Conservation (phyloP, 2,888 invertebrate species). For the Zelleria hepariella region DNA sequence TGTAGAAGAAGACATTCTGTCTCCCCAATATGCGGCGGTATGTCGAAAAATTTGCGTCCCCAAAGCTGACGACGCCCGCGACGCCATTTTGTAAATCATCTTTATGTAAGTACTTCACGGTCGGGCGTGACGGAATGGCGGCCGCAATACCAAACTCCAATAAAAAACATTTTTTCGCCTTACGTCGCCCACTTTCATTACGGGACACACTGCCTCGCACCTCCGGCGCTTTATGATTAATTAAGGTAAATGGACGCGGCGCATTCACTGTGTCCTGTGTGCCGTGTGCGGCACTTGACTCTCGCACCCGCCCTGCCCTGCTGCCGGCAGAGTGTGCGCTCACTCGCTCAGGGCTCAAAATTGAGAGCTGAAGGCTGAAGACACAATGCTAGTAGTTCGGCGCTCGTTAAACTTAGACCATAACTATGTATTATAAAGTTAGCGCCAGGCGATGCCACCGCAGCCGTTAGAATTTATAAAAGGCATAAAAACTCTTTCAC, state of each 20-base stretch:
- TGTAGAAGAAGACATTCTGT: no score
- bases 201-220: neutral
- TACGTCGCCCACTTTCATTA: neutral
- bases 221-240: slow-evolving; percentile 1
- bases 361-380: neutral
- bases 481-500: neutral
- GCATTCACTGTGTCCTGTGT: neutral
- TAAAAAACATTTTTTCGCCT: slow-evolving; percentile 5
- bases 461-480: neutral
- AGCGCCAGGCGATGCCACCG: neutral
- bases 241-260: neutral
- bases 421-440: neutral
- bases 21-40: neutral
- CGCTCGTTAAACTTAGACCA: neutral
- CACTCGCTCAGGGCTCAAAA: neutral
- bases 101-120: slow-evolving; percentile 17
- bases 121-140: neutral
- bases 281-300: neutral
- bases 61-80: slow-evolving; percentile 11
- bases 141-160: neutral
- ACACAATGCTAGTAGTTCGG: neutral
- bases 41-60: slow-evolving; percentile 3
- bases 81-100: slow-evolving; percentile 20
- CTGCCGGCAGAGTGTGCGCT: no score
- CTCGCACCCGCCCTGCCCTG: no score